Evolutionary conservation across 2,113 vertebrate genomes (phyloP).

Genomic region (Drymodes brunneopygia): DNA sequence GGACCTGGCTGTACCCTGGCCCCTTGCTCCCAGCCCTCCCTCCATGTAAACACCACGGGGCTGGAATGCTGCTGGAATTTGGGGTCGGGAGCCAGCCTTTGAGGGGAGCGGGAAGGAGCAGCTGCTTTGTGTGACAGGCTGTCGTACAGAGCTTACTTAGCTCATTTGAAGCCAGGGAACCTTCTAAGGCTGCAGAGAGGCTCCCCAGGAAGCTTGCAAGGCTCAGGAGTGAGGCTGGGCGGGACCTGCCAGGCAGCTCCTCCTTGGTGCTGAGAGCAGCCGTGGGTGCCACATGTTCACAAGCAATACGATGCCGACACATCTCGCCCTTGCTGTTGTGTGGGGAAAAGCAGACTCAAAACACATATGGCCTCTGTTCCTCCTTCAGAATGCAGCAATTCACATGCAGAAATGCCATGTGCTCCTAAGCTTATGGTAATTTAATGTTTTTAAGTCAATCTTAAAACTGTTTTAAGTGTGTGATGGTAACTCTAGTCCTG

Average conservation of each 20-base stretch:
- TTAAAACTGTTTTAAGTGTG: background rate
- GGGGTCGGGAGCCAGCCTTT: background rate
- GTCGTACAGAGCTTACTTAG: background rate
- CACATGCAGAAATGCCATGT: background rate
- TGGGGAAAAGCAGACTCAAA: background rate
- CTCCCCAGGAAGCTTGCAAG: background rate
- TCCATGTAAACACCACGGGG: background rate
- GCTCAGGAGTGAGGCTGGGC: background rate
- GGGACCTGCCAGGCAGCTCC: background rate
- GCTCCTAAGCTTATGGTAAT: background rate
- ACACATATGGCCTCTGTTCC: background rate
- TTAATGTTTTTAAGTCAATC: background rate
- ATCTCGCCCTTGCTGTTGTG: background rate
- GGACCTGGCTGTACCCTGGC: background rate
- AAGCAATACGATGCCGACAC: background rate
- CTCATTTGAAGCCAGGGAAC: background rate
- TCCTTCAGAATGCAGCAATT: background rate
- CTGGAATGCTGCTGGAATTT: background rate
- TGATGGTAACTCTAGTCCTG: background rate
- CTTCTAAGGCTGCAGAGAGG: conserved; percentile 16
- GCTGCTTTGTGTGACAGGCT: background rate
- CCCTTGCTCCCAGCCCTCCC: background rate
- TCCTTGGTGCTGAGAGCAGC: background rate
- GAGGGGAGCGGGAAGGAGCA: background rate
- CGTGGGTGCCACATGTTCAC: background rate